phyloP scores from a whole-genome alignment of 64 coral and sea anemone species.

The Platygyra sinensis region DNA sequence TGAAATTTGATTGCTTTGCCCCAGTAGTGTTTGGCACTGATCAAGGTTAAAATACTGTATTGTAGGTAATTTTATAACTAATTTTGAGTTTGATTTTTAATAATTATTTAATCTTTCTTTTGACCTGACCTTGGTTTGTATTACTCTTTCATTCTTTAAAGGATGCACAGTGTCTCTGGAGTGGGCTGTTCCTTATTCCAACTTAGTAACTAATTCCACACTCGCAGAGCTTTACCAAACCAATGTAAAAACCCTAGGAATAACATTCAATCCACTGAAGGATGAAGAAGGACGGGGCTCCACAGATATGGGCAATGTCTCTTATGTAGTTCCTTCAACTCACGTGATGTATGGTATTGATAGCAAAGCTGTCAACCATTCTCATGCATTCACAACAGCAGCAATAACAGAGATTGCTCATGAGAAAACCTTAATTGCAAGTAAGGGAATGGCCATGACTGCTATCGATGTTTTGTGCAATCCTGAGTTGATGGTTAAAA shows the following conservation, averaged over 20 bases:
- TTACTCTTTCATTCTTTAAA: background rate
- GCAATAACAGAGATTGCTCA: slow-evolving; percentile 78
- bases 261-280: slow-evolving; percentile 45
- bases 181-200: slow-evolving; percentile 41
- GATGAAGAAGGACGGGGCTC: slow-evolving; percentile 45
- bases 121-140: too few relatives aligned
- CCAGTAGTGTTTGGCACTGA: too few relatives aligned
- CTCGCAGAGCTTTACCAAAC: slow-evolving; percentile 79
- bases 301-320: slow-evolving; percentile 98
- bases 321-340: slow-evolving; percentile 66
- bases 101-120: too few relatives aligned
- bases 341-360: slow-evolving; percentile 73
- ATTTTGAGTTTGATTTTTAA: too few relatives aligned
- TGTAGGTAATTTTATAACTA: too few relatives aligned
- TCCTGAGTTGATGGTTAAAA: slow-evolving; percentile 57
- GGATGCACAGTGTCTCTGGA: slow-evolving; percentile 58
- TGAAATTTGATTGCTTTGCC: too few relatives aligned
- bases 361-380: slow-evolving; percentile 73
- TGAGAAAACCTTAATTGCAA: slow-evolving; percentile 70
- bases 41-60: too few relatives aligned
- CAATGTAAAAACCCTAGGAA: slow-evolving; percentile 61
- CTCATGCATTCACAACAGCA: slow-evolving; percentile 73
- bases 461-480: slow-evolving; percentile 76
- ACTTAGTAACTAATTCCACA: slow-evolving; percentile 58
- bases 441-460: slow-evolving; percentile 85